Conservation (phyloP, 2,113 vertebrate genomes). For the Ammospiza nelsoni region DNA sequence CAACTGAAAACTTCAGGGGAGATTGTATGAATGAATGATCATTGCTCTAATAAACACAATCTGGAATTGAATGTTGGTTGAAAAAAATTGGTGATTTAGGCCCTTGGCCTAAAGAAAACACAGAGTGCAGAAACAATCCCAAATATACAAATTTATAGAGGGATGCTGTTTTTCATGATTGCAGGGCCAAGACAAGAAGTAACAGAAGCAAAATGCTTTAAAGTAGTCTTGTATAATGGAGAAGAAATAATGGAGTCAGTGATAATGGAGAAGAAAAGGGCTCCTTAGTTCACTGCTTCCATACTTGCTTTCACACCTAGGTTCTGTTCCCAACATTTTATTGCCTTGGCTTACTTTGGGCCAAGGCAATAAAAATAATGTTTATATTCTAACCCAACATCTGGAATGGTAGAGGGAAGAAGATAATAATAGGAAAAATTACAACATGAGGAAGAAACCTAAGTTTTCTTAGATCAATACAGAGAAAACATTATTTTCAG, state of each 20-base stretch:
- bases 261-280: neutral
- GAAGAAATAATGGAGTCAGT: neutral
- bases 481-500: neutral
- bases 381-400: neutral
- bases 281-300: neutral
- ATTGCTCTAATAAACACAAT: neutral
- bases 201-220: neutral
- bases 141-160: neutral
- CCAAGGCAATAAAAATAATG: neutral
- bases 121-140: neutral
- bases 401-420: neutral
- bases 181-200: neutral
- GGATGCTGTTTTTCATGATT: neutral
- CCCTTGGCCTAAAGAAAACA: neutral
- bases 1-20: neutral
- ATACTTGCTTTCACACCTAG: fast-evolving
- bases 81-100: neutral
- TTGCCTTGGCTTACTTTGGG: neutral
- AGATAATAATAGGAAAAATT: neutral
- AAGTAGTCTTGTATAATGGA: neutral
- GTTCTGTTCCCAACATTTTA: neutral
- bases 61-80: neutral
- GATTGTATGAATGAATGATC: neutral
- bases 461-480: neutral
- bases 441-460: neutral